Conservation (phyloP, 2,113 vertebrate species). For the Perognathus longimembris region DNA sequence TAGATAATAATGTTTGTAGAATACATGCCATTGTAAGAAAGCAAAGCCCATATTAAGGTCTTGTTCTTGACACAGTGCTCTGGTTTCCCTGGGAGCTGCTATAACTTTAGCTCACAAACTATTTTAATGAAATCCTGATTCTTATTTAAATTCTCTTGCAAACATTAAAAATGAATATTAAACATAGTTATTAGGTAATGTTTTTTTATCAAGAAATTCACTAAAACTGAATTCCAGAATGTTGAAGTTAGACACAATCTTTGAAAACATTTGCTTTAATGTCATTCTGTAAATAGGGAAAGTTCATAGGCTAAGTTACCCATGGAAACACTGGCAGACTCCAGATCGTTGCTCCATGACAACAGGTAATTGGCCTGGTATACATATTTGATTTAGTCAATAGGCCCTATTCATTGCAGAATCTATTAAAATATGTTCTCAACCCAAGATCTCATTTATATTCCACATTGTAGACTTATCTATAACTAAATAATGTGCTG, state of each 20-base stretch:
- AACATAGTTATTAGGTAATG: neutral
- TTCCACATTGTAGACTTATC: neutral
- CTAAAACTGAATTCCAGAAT: constrained; percentile 19
- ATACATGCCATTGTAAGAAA: neutral
- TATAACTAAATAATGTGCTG: constrained; percentile 39
- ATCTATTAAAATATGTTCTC: constrained; percentile 21
- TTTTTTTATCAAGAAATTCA: constrained; percentile 47
- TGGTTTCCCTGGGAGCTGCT: neutral
- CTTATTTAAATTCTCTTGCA: neutral
- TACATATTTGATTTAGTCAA: constrained; percentile 32
- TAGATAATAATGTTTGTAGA: neutral
- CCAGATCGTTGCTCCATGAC: constrained; percentile 35
- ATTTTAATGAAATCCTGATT: neutral
- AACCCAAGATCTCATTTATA: neutral
- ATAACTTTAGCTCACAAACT: neutral
- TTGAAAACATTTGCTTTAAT: constrained; percentile 53
- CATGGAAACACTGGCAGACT: constrained; percentile 7
- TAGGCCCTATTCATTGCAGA: neutral
- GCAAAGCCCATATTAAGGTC: neutral
- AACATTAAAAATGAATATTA: constrained; percentile 1
- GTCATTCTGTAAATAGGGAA: constrained; percentile 15
- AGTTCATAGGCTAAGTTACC: neutral
- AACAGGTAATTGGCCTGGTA: constrained; percentile 30
- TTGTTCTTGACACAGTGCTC: neutral
- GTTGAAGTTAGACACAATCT: constrained; percentile 9